Conservation (phyloP, 2,797 vertebrate species). For the Phalanger gymnotis region DNA sequence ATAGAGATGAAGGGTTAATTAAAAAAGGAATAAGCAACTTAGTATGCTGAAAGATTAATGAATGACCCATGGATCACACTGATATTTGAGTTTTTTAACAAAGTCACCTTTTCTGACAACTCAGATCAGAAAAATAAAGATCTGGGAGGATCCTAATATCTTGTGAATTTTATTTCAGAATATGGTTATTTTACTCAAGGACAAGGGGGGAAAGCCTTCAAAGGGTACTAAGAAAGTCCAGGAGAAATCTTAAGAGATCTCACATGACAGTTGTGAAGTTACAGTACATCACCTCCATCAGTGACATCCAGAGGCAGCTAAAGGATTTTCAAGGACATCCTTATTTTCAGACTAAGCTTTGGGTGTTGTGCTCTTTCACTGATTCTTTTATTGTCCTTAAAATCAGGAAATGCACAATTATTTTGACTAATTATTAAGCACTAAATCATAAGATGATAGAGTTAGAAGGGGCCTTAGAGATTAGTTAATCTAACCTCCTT, state of each 20-base stretch:
- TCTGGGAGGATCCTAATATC: background rate
- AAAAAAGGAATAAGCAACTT: background rate
- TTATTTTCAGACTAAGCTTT: slow-evolving; percentile 12
- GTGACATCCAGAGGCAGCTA: background rate
- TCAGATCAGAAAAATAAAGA: background rate
- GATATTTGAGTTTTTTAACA: background rate
- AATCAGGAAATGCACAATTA: background rate
- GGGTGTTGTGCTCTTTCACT: background rate
- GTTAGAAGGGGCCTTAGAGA: background rate
- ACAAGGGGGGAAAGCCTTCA: background rate
- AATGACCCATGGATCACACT: background rate
- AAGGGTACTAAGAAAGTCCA: background rate
- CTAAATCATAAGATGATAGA: background rate
- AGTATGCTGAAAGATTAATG: background rate
- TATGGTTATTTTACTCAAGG: background rate
- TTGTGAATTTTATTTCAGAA: background rate
- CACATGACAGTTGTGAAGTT: background rate
- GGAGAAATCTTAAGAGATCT: background rate
- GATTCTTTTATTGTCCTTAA: background rate
- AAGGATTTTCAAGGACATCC: background rate
- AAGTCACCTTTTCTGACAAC: background rate
- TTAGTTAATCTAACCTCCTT: background rate
- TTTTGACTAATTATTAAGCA: slow-evolving; percentile 17
- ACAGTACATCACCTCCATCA: background rate
- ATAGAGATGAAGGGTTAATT: background rate